Evolutionary conservation across 2,888 invertebrate species (phyloP).

Genomic region (Petrolisthes cinctipes): DNA sequence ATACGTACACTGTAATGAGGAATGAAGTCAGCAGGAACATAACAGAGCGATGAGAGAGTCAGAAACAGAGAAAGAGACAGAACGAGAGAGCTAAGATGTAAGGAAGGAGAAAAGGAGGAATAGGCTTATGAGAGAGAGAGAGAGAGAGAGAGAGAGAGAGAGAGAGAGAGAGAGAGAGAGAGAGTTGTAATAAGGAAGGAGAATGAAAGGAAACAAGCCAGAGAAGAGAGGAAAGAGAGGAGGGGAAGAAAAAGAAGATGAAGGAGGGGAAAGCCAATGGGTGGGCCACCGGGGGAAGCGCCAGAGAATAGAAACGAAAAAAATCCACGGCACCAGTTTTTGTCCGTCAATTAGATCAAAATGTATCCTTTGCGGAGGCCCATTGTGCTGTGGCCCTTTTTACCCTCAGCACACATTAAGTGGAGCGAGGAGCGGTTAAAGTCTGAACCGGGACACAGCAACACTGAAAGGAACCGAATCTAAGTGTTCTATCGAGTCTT

Average conservation of each 20-base stretch:
- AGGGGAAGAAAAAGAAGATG: neutral
- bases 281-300: neutral
- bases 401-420: conserved; percentile 35
- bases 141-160: too few species aligned
- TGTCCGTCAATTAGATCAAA: conserved; percentile 55
- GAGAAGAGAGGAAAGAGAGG: conserved; percentile 16
- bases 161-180: neutral
- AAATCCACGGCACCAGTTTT: conserved; percentile 33
- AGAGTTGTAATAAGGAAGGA: neutral
- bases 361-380: conserved; percentile 41
- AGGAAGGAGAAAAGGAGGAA: too few species aligned
- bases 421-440: conserved; percentile 15
- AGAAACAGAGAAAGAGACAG: too few species aligned
- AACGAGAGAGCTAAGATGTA: too few species aligned
- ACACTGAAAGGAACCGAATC: conserved; percentile 30
- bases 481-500: conserved; percentile 6
- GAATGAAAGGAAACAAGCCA: neutral
- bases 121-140: too few species aligned
- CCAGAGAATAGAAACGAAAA: neutral
- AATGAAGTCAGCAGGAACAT: too few species aligned
- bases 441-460: conserved; percentile 16
- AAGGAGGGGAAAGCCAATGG: neutral
- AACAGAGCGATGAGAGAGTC: too few species aligned
- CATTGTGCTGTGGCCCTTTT: conserved; percentile 36
- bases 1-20: too few species aligned